phyloP scores from a whole-genome alignment of 2,797 vertebrate species.

The Microhierax caerulescens region DNA sequence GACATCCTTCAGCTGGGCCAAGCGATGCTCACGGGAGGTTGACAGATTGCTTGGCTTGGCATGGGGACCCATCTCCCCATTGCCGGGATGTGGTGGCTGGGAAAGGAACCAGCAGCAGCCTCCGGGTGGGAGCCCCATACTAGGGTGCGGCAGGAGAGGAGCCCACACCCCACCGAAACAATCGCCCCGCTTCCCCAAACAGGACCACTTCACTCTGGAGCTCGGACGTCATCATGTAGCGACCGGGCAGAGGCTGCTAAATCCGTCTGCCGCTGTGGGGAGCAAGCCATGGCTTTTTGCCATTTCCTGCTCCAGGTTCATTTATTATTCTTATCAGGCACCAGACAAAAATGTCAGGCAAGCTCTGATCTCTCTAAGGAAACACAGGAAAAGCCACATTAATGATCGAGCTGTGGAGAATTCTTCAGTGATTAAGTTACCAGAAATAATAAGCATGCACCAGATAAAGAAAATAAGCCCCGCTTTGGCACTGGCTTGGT shows the following conservation, averaged over 20 bases:
- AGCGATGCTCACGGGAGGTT: neutral
- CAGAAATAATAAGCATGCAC: neutral
- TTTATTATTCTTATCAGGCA: constrained; percentile 59
- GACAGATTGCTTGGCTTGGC: neutral
- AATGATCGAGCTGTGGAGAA: constrained; percentile 5
- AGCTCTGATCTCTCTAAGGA: constrained; percentile 21
- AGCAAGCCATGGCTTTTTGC: neutral
- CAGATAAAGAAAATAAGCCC: neutral
- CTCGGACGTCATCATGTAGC: neutral
- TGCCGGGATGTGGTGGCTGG: neutral
- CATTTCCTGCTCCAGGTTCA: neutral
- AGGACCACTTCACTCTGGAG: neutral
- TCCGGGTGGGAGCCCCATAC: neutral
- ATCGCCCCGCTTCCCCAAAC: neutral
- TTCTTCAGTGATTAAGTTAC: constrained; percentile 52
- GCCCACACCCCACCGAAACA: constrained; percentile 9
- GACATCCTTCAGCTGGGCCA: constrained; percentile 38
- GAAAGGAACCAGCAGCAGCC: neutral
- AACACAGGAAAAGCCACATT: constrained; percentile 41
- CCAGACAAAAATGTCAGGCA: constrained; percentile 2
- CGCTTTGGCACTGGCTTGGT: rapidly evolving
- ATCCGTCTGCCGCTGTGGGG: rapidly evolving
- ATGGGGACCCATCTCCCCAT: neutral
- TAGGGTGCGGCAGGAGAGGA: neutral
- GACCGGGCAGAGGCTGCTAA: constrained; percentile 9